Evolutionary conservation across 2,797 vertebrate genomes (phyloP).

Genomic region (Sebastes diploproa): DNA sequence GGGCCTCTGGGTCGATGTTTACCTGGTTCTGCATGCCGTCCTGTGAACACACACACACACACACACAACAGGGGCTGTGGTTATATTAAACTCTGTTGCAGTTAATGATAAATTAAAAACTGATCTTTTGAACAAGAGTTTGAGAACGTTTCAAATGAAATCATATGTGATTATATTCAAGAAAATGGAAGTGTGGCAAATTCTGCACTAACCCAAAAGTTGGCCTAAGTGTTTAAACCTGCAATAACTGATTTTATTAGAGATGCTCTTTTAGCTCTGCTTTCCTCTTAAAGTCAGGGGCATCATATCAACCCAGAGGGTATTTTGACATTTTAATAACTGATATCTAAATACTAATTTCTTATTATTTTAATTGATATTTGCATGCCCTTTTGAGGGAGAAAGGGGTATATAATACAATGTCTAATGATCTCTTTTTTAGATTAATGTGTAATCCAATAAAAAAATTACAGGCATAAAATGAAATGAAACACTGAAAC

Average conservation of each 20-base stretch:
- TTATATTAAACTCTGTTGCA: too few relatives aligned
- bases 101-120: too few relatives aligned
- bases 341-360: not conserved
- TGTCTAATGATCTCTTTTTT: not conserved
- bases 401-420: not conserved
- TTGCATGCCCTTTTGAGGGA: not conserved
- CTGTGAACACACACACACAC: constrained; percentile 42
- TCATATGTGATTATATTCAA: not conserved
- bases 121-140: not conserved
- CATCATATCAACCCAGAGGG: not conserved
- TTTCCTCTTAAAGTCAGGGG: not conserved
- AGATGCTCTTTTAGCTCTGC: not conserved
- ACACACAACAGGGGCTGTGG: too few relatives aligned
- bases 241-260: not conserved
- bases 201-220: not conserved
- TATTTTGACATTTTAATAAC: too few relatives aligned
- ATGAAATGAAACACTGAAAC: too few relatives aligned
- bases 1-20: constrained; percentile 49
- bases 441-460: too few relatives aligned
- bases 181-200: not conserved
- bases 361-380: not conserved
- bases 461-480: too few relatives aligned
- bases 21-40: constrained; percentile 83
- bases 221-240: not conserved
- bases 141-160: not conserved